Evolutionary conservation across 2,888 invertebrate genomes (phyloP), one percentile per base, ranked within the genome.

Genomic region (Eilema sororculum): DNA sequence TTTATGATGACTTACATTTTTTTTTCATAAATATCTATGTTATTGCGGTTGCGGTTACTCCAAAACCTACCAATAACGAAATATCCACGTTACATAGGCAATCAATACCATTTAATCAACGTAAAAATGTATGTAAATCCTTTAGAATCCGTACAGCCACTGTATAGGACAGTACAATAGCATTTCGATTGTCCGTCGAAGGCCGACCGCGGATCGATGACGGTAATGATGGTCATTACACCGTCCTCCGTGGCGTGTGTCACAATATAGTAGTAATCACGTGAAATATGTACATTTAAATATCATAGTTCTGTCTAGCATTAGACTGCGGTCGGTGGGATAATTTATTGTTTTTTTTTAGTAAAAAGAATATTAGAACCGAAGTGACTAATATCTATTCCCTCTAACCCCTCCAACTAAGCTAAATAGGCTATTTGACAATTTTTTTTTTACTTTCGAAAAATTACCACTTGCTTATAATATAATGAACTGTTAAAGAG

Each of bases 141-240:
- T 64, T 64, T 1, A 24, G 24, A 22, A 22, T 30, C 22, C 16
- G 22, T 63, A 33, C 22, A 20, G 12, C 28, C n/a, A 52, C 22
- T 52, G 61, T 52, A 37, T 9, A 22, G 74, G 75, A 77, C 78
- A 74, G 80, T 60, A 76, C 69, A 70, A 71, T 57, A 70, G 72
- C 65, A 72, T 74, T 70, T 69, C 73, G 74, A 58, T 68, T 56
- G 74, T 64, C 65, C 63, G 4, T 59, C 76, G 82, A 87, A 85
- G 87, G 86, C 85, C 84, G 78, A 24, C 57, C 72, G 68, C 75
- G 81, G 87, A 87, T 87, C 81, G 81, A 81, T 81, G 62, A 62
- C 67, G 63, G 71, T 84, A 84, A 86, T 83, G 78, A 83, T 80
- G 84, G 84, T 81, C 84, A 86, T 86, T 86, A 85, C 72, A 63